These are phyloP conservation scores for Apostichopus californicus DNA, from an alignment of 35 echinoderm and acorn worm species.

Conservation along the genomic window DNA sequence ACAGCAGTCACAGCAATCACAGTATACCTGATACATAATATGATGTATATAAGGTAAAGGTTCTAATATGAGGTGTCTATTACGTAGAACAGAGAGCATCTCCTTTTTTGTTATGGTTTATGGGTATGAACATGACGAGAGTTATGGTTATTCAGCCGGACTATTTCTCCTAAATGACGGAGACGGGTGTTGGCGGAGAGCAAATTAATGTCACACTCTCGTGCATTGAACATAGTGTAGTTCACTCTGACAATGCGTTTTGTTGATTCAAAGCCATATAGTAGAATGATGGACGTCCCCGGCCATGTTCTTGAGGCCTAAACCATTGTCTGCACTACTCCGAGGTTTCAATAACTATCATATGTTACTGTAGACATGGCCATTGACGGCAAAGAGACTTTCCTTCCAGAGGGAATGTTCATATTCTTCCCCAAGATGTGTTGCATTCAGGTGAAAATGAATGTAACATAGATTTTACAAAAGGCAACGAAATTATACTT, in stretches of 20 bases:
- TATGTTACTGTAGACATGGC: conserved; percentile 40
- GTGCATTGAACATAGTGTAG: conserved; percentile 42
- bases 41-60: background rate
- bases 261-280: conserved; percentile 30
- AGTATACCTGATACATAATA: conserved; percentile 22
- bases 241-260: background rate
- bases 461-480: background rate
- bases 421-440: background rate
- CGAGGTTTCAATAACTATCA: conserved; percentile 44
- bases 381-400: conserved; percentile 37
- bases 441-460: background rate
- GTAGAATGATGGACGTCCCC: conserved; percentile 20
- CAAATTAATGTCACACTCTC: conserved; percentile 51
- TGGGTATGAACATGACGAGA: conserved; percentile 64
- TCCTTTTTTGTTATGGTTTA: conserved; percentile 71
- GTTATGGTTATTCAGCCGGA: conserved; percentile 71
- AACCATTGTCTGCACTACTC: conserved; percentile 37
- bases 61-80: conserved; percentile 61
- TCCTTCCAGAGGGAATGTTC: conserved; percentile 23
- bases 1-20: background rate
- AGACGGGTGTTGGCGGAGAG: conserved; percentile 64
- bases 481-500: background rate
- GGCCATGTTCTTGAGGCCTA: conserved; percentile 2
- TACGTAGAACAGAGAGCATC: conserved; percentile 62
- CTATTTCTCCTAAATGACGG: conserved; percentile 62